These are phyloP conservation scores for Aphrophora alni DNA, from an alignment of 2,888 invertebrate genomes.

Conservation along the genomic window DNA sequence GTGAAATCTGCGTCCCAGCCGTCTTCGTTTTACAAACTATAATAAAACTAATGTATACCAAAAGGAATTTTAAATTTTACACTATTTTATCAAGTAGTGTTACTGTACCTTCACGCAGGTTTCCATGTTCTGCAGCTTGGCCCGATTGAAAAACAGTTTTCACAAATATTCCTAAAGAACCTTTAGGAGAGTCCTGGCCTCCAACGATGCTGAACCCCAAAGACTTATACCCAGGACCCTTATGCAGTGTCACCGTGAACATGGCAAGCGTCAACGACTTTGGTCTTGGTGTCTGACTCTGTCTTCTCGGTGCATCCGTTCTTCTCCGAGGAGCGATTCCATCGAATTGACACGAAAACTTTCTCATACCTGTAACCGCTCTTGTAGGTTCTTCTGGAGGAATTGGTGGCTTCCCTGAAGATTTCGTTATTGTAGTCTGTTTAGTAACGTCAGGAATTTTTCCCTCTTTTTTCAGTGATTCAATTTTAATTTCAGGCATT, in stretches of 20 bases:
- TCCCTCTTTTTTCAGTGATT: constrained; percentile 28
- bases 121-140: constrained; percentile 84
- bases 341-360: constrained; percentile 57
- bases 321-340: constrained; percentile 48
- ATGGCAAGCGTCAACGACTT: constrained; percentile 55
- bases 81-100: too few species aligned
- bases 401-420: constrained; percentile 43
- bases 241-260: constrained; percentile 71
- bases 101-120: constrained; percentile 81
- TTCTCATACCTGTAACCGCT: constrained; percentile 58
- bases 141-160: constrained; percentile 87
- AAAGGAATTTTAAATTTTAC: too few species aligned
- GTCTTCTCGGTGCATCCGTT: constrained; percentile 37
- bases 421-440: background rate
- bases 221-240: constrained; percentile 83
- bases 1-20: too few species aligned
- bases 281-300: constrained; percentile 49
- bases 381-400: constrained; percentile 43
- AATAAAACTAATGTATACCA: too few species aligned
- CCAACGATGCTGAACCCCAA: constrained; percentile 91
- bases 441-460: constrained; percentile 25
- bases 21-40: too few species aligned
- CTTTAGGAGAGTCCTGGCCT: constrained; percentile 85
- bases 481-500: constrained; percentile 48
- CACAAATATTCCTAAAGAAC: constrained; percentile 88